Evolutionary conservation across 2,888 invertebrate species (phyloP), one percentile per base, ranked within the genome.

Genomic region (Thecocarcelia acutangulata): DNA sequence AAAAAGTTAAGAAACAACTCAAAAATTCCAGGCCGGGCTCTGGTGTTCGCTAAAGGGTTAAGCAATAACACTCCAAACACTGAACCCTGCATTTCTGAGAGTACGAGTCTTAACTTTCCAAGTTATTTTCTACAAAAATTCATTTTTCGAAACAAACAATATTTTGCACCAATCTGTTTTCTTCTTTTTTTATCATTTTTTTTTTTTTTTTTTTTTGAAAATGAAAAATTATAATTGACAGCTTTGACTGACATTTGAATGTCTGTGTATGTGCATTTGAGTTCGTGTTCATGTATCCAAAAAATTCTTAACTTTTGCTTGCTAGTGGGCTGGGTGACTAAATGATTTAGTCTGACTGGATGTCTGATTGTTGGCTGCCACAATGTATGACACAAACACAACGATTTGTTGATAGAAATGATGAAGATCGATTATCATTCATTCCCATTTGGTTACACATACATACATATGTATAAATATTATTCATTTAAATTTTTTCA

Each of bases 181-280:
- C 24, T 19, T n/a, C n/a, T n/a, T n/a, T n/a, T n/a, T n/a, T n/a
- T n/a, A n/a, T 11, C 19, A 5, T 48, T 48, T 11, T 13, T 48
- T 17, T 3, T 3, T 21, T 21, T 46, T 11, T 33, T 46, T 54
- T 52, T 44, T 69, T 50, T 44, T 66, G 68, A 69, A 81, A 77
- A 76, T 77, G 68, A 81, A 77, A 81, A 77, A 79, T 83, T 69
- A 58, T 63, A 83, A 76, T 84, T 83, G 83, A 84, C 83, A 82
- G 63, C 68, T 83, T 80, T 84, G 84, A 84, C 84, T 84, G 84
- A 83, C 84, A 83, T 82, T 77, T 84, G 83, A 74, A 33, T 37
- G n/a, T 37, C 3, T 54, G 46, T 28, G 6, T 56, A 48, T 56
- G 70, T 15, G 19, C 33, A 15, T 21, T 33, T 8, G 3, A 44